phyloP scores from a whole-genome alignment of 2,113 vertebrate genomes.

The Istiophorus platypterus region DNA sequence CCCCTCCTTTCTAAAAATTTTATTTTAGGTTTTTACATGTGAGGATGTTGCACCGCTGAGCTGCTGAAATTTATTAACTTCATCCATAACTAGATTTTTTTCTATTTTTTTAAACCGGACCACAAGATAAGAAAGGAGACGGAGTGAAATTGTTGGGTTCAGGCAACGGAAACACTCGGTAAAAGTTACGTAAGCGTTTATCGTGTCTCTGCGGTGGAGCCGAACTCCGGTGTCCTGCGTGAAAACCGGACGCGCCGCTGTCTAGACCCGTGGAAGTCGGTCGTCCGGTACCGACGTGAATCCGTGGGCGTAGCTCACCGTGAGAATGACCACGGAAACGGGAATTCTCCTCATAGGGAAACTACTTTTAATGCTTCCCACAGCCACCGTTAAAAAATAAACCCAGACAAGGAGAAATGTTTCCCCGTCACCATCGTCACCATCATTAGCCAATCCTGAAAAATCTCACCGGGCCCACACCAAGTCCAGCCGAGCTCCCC shows the following conservation, averaged over 20 bases:
- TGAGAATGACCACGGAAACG: neutral
- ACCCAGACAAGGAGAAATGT: no score
- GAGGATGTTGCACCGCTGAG: slow-evolving; percentile 5
- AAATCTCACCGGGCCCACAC: neutral
- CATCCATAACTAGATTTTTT: neutral
- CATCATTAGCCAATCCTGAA: no score
- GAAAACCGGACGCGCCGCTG: neutral
- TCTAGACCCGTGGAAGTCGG: no score
- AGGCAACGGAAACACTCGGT: no score
- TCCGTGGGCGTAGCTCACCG: no score
- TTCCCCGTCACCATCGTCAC: no score
- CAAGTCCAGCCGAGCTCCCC: neutral
- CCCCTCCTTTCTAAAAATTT: no score
- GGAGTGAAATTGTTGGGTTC: neutral
- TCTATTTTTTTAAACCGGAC: neutral
- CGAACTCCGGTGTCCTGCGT: neutral
- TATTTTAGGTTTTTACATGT: slow-evolving; percentile 43
- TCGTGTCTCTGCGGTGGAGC: neutral
- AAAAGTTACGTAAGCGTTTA: no score
- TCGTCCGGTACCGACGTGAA: neutral
- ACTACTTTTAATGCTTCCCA: neutral
- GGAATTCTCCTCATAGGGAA: neutral
- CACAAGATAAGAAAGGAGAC: neutral
- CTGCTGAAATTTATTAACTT: neutral
- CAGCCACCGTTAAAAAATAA: neutral